A percentile compares a stretch with the other conserved stretches of the same genome.
These are phyloP conservation scores for Thymelicus acteon DNA, from an alignment of 2,888 invertebrate genomes.

Conservation along the genomic window DNA sequence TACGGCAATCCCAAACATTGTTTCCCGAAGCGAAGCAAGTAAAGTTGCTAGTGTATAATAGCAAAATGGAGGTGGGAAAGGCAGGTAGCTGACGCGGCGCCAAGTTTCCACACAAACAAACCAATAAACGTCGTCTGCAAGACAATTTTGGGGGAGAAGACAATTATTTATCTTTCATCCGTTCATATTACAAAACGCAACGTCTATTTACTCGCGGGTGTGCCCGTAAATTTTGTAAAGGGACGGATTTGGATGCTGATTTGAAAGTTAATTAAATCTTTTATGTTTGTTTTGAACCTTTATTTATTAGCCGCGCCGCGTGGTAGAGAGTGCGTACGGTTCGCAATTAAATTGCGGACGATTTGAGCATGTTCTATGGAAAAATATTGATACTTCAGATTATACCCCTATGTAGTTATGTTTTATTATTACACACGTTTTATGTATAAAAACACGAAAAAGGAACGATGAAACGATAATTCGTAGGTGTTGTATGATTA, in stretches of 20 bases:
- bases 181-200: slow-evolving; percentile 37
- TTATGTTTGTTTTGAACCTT: slow-evolving; percentile 8
- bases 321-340: not conserved
- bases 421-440: too few relatives aligned
- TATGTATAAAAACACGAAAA: too few relatives aligned
- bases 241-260: slow-evolving; percentile 15
- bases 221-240: slow-evolving; percentile 21
- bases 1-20: not conserved
- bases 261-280: slow-evolving; percentile 14
- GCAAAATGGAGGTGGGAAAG: slow-evolving; percentile 37
- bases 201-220: slow-evolving; percentile 15
- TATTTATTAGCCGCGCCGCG: slow-evolving; percentile 4
- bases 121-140: slow-evolving; percentile 71
- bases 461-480: too few relatives aligned
- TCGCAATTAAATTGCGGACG: slow-evolving; percentile 1
- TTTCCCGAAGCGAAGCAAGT: slow-evolving; percentile 3
- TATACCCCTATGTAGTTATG: not conserved
- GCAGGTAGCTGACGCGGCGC: slow-evolving; percentile 69
- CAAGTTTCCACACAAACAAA: slow-evolving; percentile 69
- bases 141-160: slow-evolving; percentile 64
- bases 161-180: slow-evolving; percentile 70
- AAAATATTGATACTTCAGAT: not conserved
- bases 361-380: not conserved
- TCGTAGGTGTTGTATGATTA: too few relatives aligned
- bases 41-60: slow-evolving; percentile 1